Conservation (phyloP, 2,888 invertebrate species). For the Platynereis dumerilii region DNA sequence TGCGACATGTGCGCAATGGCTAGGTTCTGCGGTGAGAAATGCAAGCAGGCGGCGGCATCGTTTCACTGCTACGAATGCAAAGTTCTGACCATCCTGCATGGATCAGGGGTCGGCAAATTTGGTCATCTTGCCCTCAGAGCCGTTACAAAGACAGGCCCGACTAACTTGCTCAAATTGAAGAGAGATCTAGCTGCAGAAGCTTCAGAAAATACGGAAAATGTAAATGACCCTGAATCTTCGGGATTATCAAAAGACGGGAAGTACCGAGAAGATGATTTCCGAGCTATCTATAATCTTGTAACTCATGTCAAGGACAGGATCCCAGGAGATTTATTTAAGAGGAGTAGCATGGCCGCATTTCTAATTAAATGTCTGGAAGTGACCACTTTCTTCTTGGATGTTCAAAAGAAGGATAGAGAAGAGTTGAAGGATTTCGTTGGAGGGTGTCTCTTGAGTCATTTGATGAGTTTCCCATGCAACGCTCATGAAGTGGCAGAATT, state of each 20-base stretch:
- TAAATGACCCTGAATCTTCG: too few species aligned
- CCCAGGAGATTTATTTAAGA: slow-evolving; percentile 71
- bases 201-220: too few species aligned
- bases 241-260: slow-evolving; percentile 35
- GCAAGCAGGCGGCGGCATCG: slow-evolving; percentile 23
- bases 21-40: slow-evolving; percentile 32
- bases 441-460: slow-evolving; percentile 75
- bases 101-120: slow-evolving; percentile 36
- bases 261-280: slow-evolving; percentile 62
- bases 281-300: slow-evolving; percentile 73
- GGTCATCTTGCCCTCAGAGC: slow-evolving; percentile 35
- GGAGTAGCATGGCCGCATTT: slow-evolving; percentile 67
- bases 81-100: slow-evolving; percentile 21
- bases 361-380: slow-evolving; percentile 49
- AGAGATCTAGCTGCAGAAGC: background rate
- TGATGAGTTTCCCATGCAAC: slow-evolving; percentile 84
- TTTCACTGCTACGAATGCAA: slow-evolving; percentile 36
- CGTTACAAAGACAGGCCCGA: slow-evolving; percentile 17
- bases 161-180: background rate
- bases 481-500: slow-evolving; percentile 77
- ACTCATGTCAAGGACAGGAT: slow-evolving; percentile 77
- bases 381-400: slow-evolving; percentile 40
- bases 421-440: slow-evolving; percentile 64
- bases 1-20: slow-evolving; percentile 30
- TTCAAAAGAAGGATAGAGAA: slow-evolving; percentile 1